Percentiles rank a stretch among this genome's conserved stretches.
phyloP scores from a whole-genome alignment of 2,797 vertebrate species.

The Scolopax bukidnonensis region DNA sequence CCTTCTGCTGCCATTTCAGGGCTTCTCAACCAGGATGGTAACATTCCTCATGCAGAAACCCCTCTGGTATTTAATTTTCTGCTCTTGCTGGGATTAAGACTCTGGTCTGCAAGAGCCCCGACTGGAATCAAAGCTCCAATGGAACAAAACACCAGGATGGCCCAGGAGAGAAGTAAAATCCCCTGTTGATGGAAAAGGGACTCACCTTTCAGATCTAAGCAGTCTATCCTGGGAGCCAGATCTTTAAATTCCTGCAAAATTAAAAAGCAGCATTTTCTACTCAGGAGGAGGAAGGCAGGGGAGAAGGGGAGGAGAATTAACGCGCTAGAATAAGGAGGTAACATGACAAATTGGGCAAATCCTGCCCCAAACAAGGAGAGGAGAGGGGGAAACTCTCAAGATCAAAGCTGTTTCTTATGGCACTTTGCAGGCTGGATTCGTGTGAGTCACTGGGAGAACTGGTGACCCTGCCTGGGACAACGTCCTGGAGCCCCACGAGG shows the following conservation, averaged over 20 bases:
- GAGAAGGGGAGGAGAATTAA: no score
- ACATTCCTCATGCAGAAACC: background rate
- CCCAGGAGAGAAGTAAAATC: no score
- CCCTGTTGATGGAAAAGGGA: background rate
- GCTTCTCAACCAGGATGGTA: background rate
- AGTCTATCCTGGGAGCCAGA: constrained; percentile 90
- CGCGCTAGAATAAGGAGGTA: rapidly evolving
- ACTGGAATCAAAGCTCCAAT: rapidly evolving
- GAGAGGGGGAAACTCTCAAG: rapidly evolving
- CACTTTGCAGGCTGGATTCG: background rate
- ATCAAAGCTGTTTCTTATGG: background rate
- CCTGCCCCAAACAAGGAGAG: background rate
- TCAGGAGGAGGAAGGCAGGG: no score
- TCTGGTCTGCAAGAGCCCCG: background rate
- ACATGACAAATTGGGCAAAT: background rate
- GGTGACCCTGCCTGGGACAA: background rate
- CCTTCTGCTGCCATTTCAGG: background rate
- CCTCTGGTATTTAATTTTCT: background rate
- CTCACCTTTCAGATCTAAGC: constrained; percentile 93
- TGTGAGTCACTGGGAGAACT: background rate
- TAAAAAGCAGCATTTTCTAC: background rate
- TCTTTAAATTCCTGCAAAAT: constrained; percentile 88
- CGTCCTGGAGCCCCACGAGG: background rate
- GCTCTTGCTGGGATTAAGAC: background rate
- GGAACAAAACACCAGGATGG: background rate